phyloP scores from a whole-genome alignment of 1,140 invertebrate species.

The Physella acuta region DNA sequence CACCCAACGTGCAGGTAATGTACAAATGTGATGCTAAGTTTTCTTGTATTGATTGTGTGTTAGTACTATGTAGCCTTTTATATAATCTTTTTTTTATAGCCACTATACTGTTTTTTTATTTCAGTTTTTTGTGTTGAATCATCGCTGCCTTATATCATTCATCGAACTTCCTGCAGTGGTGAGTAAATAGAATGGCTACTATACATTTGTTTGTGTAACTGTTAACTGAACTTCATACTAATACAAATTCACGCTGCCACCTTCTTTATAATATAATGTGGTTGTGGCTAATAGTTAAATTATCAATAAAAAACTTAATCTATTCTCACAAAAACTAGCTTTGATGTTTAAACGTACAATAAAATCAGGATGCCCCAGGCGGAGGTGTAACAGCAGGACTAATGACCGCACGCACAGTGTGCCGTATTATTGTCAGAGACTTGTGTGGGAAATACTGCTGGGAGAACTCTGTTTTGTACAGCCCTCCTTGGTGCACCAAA shows the following conservation, averaged over 20 bases:
- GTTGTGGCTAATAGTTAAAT: too few species aligned
- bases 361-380: constrained; percentile 76
- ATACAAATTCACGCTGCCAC: too few species aligned
- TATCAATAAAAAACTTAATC: too few species aligned
- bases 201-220: constrained; percentile 7
- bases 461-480: constrained; percentile 88
- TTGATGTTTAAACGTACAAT: too few species aligned
- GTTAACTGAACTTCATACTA: too few species aligned
- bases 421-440: constrained; percentile 85
- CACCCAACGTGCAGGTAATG: constrained; percentile 78
- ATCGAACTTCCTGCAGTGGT: constrained; percentile 85
- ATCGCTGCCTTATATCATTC: constrained; percentile 79
- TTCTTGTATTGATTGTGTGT: too few species aligned
- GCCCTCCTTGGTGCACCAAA: constrained; percentile 56
- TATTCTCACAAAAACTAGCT: too few species aligned
- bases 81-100: too few species aligned
- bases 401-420: constrained; percentile 67
- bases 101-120: too few species aligned
- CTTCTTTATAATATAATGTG: too few species aligned
- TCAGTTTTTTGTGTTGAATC: constrained; percentile 83
- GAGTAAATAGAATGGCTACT: constrained; percentile 40
- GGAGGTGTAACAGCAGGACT: constrained; percentile 75
- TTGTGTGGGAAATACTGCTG: constrained; percentile 95
- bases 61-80: too few species aligned
- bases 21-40: too few species aligned